Evolutionary conservation across 1,140 invertebrate species (phyloP).

Genomic region (Brachionus paranguensis): DNA sequence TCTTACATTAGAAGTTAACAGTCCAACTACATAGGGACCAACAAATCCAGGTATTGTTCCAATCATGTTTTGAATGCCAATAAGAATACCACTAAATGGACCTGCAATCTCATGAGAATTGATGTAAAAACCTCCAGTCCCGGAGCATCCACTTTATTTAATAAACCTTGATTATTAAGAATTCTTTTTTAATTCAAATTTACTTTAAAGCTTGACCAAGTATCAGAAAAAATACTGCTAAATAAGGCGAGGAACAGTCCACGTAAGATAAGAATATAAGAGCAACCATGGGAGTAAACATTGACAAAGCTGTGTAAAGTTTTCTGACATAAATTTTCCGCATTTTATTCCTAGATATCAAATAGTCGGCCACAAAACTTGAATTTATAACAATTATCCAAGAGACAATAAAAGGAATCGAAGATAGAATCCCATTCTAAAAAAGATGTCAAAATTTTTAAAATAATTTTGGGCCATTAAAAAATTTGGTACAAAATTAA

Average conservation of each 20-base stretch:
- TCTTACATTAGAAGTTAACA: background rate
- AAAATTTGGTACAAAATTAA: background rate
- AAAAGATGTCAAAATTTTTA: background rate
- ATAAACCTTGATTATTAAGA: background rate
- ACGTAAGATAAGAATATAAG: background rate
- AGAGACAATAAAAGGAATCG: background rate
- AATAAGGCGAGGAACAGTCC: background rate
- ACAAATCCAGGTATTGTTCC: constrained; percentile 18
- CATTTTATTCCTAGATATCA: background rate
- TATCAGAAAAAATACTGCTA: background rate
- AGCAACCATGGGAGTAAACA: background rate
- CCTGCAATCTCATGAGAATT: constrained; percentile 20
- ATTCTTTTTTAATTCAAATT: background rate
- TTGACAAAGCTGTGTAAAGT: background rate
- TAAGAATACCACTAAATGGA: constrained; percentile 19
- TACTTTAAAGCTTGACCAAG: constrained; percentile 28
- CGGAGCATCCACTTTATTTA: background rate
- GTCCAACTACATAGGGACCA: constrained; percentile 7
- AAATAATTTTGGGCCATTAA: too few species aligned
- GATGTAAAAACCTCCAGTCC: background rate
- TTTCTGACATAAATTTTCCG: background rate
- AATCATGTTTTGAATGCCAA: constrained; percentile 31
- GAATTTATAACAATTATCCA: background rate
- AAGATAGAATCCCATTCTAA: constrained; percentile 24
- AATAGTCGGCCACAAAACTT: constrained; percentile 15